These are phyloP conservation scores for Chionis minor DNA, from an alignment of 2,113 vertebrate genomes.

Conservation along the genomic window DNA sequence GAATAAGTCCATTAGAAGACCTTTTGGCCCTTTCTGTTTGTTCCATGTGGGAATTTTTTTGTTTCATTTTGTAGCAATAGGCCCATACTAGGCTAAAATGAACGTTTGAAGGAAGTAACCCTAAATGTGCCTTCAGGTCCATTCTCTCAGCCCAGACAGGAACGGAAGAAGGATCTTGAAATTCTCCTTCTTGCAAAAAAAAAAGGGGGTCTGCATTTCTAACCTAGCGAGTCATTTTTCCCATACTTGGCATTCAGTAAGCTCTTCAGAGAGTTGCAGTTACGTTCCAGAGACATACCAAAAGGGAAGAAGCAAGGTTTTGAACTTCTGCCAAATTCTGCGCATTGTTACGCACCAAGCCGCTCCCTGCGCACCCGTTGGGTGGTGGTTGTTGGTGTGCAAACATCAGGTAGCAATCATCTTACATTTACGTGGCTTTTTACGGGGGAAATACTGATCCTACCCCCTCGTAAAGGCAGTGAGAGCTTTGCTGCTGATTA, in stretches of 20 bases:
- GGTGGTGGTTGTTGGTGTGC: not conserved
- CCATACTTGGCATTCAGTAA: not conserved
- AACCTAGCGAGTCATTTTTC: not conserved
- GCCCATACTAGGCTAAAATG: not conserved
- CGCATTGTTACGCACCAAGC: not conserved
- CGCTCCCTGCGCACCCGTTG: not conserved
- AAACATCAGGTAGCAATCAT: not conserved
- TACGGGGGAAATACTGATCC: accelerated
- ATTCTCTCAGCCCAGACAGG: not conserved
- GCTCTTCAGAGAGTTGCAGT: not conserved
- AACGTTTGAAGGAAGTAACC: conserved; percentile 10
- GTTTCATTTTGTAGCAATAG: not conserved
- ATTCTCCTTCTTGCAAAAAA: not conserved
- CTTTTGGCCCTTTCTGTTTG: conserved; percentile 6
- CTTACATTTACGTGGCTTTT: not conserved
- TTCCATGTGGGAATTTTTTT: not conserved
- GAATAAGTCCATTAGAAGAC: not conserved
- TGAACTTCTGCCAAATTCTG: conserved; percentile 17
- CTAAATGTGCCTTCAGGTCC: not conserved
- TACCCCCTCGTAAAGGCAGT: not conserved
- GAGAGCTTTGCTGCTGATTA: not conserved
- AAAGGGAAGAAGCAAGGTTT: conserved; percentile 24
- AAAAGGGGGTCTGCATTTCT: conserved; percentile 21
- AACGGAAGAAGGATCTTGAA: not conserved
- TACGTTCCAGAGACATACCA: not conserved